phyloP scores from a whole-genome alignment of 2,888 invertebrate species.

The Amiota communis region DNA sequence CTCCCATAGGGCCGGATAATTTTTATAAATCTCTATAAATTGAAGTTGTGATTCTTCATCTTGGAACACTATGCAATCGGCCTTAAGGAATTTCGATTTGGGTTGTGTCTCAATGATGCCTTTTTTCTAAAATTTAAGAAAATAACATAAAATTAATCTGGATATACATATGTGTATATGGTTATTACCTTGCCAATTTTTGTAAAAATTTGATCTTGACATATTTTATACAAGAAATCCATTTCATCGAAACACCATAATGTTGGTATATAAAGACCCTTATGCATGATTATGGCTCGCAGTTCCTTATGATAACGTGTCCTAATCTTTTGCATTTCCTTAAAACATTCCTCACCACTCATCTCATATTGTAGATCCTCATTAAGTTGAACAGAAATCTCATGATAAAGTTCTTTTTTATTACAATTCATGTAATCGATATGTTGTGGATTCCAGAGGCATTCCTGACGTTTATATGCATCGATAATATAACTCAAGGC shows the following conservation, averaged over 20 bases:
- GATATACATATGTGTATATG: background rate
- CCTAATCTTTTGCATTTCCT: constrained; percentile 62
- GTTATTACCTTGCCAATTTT: constrained; percentile 55
- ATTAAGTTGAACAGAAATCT: constrained; percentile 53
- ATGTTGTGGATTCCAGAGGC: constrained; percentile 64
- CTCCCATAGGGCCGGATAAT: constrained; percentile 62
- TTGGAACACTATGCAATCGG: constrained; percentile 51
- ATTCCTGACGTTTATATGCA: constrained; percentile 54
- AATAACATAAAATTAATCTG: background rate
- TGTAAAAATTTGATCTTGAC: constrained; percentile 61
- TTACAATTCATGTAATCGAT: constrained; percentile 52
- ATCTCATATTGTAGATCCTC: constrained; percentile 55
- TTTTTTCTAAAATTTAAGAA: constrained; percentile 48
- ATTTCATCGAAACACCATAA: constrained; percentile 68
- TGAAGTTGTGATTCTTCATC: constrained; percentile 55
- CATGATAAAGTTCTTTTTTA: constrained; percentile 52
- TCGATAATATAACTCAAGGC: constrained; percentile 59
- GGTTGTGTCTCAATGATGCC: constrained; percentile 57
- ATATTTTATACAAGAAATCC: constrained; percentile 60
- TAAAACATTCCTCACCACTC: constrained; percentile 56
- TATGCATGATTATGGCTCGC: constrained; percentile 59
- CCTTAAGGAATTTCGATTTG: constrained; percentile 58
- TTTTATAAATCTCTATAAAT: constrained; percentile 65
- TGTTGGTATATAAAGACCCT: constrained; percentile 64
- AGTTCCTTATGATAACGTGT: constrained; percentile 66